Conservation (phyloP, 2,888 invertebrate genomes). For the Campoplex capitator region DNA sequence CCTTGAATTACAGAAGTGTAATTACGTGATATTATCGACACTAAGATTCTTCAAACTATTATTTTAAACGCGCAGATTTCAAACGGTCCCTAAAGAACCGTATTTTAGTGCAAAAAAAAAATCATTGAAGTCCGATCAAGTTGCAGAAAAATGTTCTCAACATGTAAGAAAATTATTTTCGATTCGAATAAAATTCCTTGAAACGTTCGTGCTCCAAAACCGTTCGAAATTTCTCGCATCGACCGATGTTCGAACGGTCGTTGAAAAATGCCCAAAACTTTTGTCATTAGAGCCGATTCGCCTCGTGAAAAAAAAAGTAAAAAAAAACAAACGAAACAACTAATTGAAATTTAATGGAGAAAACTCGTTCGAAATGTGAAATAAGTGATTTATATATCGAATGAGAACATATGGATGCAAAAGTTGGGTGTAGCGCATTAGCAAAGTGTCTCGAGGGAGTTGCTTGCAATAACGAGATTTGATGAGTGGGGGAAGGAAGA, state of each 20-base stretch:
- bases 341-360: slow-evolving; percentile 7
- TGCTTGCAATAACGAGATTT: slow-evolving; percentile 45
- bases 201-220: not conserved
- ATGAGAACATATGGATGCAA: slow-evolving; percentile 28
- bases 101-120: not conserved
- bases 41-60: slow-evolving; percentile 15
- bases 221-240: not conserved
- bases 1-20: slow-evolving; percentile 23
- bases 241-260: not conserved
- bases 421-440: slow-evolving; percentile 22
- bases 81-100: not conserved
- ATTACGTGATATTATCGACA: slow-evolving; percentile 33
- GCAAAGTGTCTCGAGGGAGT: slow-evolving; percentile 25
- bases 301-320: not conserved
- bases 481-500: slow-evolving; percentile 68
- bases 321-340: not conserved
- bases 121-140: too few species aligned
- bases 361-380: not conserved
- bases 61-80: not conserved
- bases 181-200: not conserved
- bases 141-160: not conserved
- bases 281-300: not conserved
- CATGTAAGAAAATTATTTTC: not conserved
- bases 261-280: not conserved
- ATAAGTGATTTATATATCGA: slow-evolving; percentile 8